Base-by-base conservation (phyloP, 2,113 vertebrate genomes). In the Diadophis punctatus region DNA sequence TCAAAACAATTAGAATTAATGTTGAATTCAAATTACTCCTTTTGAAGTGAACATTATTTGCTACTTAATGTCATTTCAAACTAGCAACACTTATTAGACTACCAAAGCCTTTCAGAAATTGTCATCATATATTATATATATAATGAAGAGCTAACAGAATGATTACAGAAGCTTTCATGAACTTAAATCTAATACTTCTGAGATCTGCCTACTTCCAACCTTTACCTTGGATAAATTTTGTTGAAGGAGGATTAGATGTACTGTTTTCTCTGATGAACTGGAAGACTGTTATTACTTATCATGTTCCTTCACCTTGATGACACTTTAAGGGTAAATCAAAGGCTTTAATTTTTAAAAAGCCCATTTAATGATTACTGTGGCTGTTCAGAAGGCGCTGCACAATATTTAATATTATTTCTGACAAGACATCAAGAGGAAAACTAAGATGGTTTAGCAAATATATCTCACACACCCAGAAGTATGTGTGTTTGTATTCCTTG, bases 1-100 rank as follows among this genome's bases (percentile, higher is more conserved):
- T 86, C 49, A 23, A 39, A 55, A 80, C 68, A 22, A 91, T 93
- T 86, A 89, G 18, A 86, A 39, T 56, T 91, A 46, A 93, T 90
- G 91, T n/a, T 46, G 49, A 86, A 91, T 86, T 53, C 87, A 86
- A 89, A 90, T 86, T 25, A 87, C 25, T 86, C 46, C 74, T 89
- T 90, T 51, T 86, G 88, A 86, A 89, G 53, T 86, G 56, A 48
- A 89, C 27, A 68, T 55, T 53, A 89, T 8, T 68, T 88, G 52
- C 52, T 9, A 23, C 52, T 89, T 60, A 80, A 0, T 51, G 23
- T 74, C 86, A 89, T n/a, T 51, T 39, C 23, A 84, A 46, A 39
- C 53, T n/a, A 86, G 56, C 23, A 51, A 46, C 3, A 22, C 60
- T 60, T 89, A 20, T 49, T 43, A 52, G 86, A 63, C 51, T 55